Percentiles rank a stretch among this genome's conserved stretches.
phyloP scores from a whole-genome alignment of 2,888 invertebrate genomes.

The Tubulanus polymorphus region DNA sequence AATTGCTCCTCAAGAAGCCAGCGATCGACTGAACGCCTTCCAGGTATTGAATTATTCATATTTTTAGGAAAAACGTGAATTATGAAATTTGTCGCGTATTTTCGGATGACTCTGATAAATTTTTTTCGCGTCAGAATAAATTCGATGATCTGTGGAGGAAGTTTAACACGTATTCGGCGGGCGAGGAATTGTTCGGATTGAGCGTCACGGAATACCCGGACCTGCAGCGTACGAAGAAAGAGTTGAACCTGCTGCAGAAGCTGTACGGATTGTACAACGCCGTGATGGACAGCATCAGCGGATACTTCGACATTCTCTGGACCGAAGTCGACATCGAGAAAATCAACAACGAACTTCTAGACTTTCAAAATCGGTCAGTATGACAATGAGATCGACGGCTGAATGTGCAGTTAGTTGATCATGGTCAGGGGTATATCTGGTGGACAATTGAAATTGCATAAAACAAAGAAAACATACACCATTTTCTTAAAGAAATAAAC shows the following conservation, averaged over 20 bases:
- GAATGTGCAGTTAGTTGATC: too few relatives aligned
- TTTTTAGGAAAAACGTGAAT: too few relatives aligned
- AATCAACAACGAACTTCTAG: conserved; percentile 44
- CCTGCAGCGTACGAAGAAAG: conserved; percentile 41
- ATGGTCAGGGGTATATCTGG: too few relatives aligned
- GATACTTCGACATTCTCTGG: conserved; percentile 51
- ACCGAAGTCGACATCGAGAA: conserved; percentile 51
- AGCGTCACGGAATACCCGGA: conserved; percentile 44
- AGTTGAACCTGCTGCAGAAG: conserved; percentile 48
- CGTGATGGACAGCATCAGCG: conserved; percentile 47
- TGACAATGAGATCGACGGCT: not conserved
- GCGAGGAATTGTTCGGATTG: conserved; percentile 51
- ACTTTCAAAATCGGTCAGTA: conserved; percentile 47
- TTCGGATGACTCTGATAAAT: too few relatives aligned
- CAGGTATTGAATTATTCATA: too few relatives aligned
- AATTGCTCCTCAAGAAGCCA: conserved; percentile 47
- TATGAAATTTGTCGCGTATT: too few relatives aligned
- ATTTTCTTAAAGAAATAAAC: too few relatives aligned
- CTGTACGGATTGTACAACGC: conserved; percentile 48
- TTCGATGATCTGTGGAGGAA: conserved; percentile 49
- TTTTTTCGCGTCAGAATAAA: conserved; percentile 28
- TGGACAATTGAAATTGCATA: too few relatives aligned
- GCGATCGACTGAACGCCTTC: conserved; percentile 45
- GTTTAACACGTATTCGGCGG: conserved; percentile 45
- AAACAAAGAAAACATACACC: too few relatives aligned